Evolutionary conservation across 2,797 vertebrate genomes (phyloP), one percentile per base, ranked within the genome.

Genomic region (Rhinatrema bivittatum): DNA sequence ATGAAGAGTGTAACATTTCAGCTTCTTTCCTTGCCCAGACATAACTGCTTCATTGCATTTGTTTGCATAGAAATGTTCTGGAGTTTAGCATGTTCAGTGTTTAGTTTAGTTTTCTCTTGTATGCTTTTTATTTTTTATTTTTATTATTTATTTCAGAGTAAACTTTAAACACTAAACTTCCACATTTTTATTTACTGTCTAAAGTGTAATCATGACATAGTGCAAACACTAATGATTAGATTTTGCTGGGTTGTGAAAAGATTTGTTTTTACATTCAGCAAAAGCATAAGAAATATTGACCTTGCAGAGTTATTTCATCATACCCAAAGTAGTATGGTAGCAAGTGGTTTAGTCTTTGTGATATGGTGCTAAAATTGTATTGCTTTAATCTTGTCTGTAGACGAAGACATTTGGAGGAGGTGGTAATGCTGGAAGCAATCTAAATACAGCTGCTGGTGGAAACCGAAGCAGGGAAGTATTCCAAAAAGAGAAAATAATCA

Each of bases 391-490:
- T 79, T 74, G 27, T 56, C 26, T 64, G 27, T 74, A 90, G 87
- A 86, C 73, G 6, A 94, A 94, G 47, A 94, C 89, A 0, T 98
- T 98, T 70, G 94, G 96, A 31, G 94, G 94, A 39, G 93, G 93
- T 47, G 91, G 91, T 39, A 91, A 78, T 40, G 92, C 81, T 33
- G 88, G 94, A 54, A 79, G 86, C 71, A 97, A 96, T 76, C 87
- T 98, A 47, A 86, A 59, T 61, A 81, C 70, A 19, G 73, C 48
- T 8, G 54, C 79, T 65, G 76, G 76, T 56, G 82, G 78, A 31
- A 88, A 68, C 59, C 89, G 86, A 55, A 81, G 65, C 49, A 85
- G 87, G 61, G 93, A 97, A 28, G 58, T 79, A 2, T 85, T 88
- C 76, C 91, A 91, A 52, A 91, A 88, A 36, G 94, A 98, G 77